Percentiles rank a stretch among this genome's conserved stretches.
Conservation (phyloP, 2,888 invertebrate species). For the Acanthococcus lagerstroemiae region DNA sequence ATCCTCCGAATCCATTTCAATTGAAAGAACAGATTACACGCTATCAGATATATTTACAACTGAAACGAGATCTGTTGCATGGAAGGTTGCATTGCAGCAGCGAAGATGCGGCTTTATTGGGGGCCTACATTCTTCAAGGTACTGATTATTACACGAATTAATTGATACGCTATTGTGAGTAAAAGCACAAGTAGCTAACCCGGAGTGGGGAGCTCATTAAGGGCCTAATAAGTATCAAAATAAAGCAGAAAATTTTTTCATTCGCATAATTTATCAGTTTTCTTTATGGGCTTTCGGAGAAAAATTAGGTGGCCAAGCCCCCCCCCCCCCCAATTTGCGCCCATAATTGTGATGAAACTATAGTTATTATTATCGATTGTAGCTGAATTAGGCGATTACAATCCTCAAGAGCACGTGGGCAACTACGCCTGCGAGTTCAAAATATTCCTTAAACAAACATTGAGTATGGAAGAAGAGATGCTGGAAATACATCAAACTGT, state of each 20-base stretch:
- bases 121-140: constrained; percentile 90
- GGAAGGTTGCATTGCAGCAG: constrained; percentile 87
- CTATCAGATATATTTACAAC: constrained; percentile 87
- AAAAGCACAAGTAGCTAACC: no score
- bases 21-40: constrained; percentile 89
- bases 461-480: constrained; percentile 82
- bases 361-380: no score
- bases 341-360: no score
- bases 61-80: constrained; percentile 88
- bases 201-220: no score
- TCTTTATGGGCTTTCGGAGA: no score
- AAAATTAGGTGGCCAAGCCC: no score
- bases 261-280: no score
- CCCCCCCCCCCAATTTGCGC: no score
- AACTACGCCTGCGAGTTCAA: constrained; percentile 87
- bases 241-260: no score
- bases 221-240: no score
- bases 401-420: constrained; percentile 73
- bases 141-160: no score
- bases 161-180: no score
- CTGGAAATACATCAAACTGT: constrained; percentile 83
- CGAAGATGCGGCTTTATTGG: constrained; percentile 78
- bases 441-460: constrained; percentile 83
- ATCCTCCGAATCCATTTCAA: constrained; percentile 87
- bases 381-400: constrained; percentile 94